A percentile compares a stretch with the other conserved stretches of the same genome.
Evolutionary conservation across 2,888 invertebrate species (phyloP).

Genomic region (Tigriopus californicus): DNA sequence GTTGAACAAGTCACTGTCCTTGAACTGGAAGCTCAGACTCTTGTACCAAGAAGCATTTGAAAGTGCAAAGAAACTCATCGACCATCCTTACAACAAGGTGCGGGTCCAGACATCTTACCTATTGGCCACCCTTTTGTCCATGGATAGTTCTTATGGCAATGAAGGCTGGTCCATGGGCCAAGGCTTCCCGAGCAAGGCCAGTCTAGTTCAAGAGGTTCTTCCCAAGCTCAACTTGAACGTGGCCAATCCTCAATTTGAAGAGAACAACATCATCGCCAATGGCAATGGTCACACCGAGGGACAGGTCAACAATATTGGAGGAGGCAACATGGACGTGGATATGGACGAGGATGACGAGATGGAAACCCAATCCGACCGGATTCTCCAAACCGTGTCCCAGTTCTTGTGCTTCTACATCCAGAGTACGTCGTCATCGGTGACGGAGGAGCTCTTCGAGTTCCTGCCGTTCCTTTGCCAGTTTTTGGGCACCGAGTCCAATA

Average conservation of each 20-base stretch:
- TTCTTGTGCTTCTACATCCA: neutral
- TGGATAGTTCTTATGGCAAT: neutral
- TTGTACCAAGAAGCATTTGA: slow-evolving; percentile 4
- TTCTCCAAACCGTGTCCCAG: slow-evolving; percentile 6
- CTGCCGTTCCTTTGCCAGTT: slow-evolving; percentile 14
- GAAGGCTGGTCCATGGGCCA: slow-evolving; percentile 4
- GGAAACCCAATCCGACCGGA: neutral
- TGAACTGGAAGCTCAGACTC: slow-evolving; percentile 6
- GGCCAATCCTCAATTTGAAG: slow-evolving; percentile 2
- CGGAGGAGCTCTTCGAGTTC: slow-evolving; percentile 5
- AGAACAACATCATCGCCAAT: neutral
- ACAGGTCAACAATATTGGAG: neutral
- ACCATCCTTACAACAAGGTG: slow-evolving; percentile 14
- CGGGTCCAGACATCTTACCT: slow-evolving; percentile 4
- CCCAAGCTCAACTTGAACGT: slow-evolving; percentile 6
- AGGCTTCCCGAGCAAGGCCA: slow-evolving; percentile 7
- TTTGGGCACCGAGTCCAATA: slow-evolving; percentile 9
- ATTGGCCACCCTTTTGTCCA: slow-evolving; percentile 3
- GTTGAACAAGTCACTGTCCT: neutral
- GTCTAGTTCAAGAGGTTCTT: neutral
- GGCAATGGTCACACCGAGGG: neutral
- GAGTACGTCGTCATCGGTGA: slow-evolving; percentile 1
- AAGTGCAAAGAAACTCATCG: neutral
- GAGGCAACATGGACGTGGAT: neutral
- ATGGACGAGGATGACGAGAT: neutral